phyloP scores from a whole-genome alignment of 2,113 vertebrate genomes.

The Camelus dromedarius region DNA sequence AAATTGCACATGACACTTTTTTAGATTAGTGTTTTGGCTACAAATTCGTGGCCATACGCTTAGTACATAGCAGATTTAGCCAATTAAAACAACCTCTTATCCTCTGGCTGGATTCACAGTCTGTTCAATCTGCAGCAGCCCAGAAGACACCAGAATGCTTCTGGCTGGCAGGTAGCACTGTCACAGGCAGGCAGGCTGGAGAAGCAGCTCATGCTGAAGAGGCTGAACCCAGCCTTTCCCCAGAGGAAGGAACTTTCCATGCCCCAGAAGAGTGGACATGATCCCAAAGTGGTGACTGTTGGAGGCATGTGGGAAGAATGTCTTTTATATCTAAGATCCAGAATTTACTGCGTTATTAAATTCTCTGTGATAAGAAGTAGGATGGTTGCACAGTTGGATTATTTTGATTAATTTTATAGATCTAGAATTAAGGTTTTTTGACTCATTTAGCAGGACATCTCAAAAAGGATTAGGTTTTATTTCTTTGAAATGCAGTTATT shows the following conservation, averaged over 20 bases:
- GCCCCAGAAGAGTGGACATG: background rate
- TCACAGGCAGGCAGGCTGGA: slow-evolving; percentile 22
- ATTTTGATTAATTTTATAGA: slow-evolving; percentile 74
- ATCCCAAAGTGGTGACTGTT: background rate
- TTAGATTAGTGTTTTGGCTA: slow-evolving; percentile 76
- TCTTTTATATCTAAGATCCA: background rate
- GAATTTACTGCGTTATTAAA: slow-evolving; percentile 33
- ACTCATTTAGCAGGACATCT: slow-evolving; percentile 77
- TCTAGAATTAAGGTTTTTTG: slow-evolving; percentile 74
- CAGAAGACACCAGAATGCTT: background rate
- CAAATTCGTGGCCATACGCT: slow-evolving; percentile 72
- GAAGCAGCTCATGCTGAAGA: background rate
- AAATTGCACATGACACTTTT: slow-evolving; percentile 61
- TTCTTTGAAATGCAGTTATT: slow-evolving; percentile 70
- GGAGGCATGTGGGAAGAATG: background rate
- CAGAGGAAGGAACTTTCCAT: accelerated
- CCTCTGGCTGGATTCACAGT: slow-evolving; percentile 60
- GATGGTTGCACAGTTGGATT: slow-evolving; percentile 55
- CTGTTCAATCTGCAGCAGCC: slow-evolving; percentile 57
- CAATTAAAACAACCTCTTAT: slow-evolving; percentile 73
- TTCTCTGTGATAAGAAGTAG: slow-evolving; percentile 26
- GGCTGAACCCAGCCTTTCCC: background rate
- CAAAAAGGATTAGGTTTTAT: slow-evolving; percentile 56
- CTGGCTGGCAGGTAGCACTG: slow-evolving; percentile 14
- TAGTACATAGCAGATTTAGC: slow-evolving; percentile 70